Base-by-base conservation (phyloP, 2,113 vertebrate genomes). In the Melanostigma gelatinosum region DNA sequence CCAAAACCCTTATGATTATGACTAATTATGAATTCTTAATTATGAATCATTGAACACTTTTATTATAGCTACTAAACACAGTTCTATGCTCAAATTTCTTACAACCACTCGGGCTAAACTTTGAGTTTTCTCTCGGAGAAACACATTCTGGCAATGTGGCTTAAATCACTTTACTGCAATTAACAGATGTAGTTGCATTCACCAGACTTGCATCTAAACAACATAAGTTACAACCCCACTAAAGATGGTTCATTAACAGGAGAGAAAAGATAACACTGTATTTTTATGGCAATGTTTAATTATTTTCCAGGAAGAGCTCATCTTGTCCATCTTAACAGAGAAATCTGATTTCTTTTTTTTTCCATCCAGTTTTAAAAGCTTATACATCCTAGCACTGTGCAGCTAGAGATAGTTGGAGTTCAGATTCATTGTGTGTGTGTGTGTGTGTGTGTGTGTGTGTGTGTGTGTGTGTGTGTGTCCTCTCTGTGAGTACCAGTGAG, bases 111-210 rank as follows among this genome's bases (percentile, higher is more conserved):
- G 27, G 54, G 69, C 24, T 42, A 52, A 84, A 67, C 71, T 38
- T 69, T 69, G 29, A 40, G 9, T 80, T 82, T 70, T 50, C 58
- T 75, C 38, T 50, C 58, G 60, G 24, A 75, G 46, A 72, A 64
- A 77, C 48, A 72, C 50, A 57, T 48, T 77, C 27, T 62, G 38
- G 12, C 44, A 18, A 48, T 18, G 62, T 20, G 54, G 40, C 13
- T 67, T 40, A 57, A 73, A 72, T 60, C 0, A 22, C 38, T 50
- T 81, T 8, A 58, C 36, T 73, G 32, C 36, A 16, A 6, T 71
- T 16, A 32, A 63, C 5, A 64, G 27, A 73, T 44, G n/a, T n/a
- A 20, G 61, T n/a, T 72, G 72, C 40, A 27, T 34, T 76, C 27
- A 62, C 2, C 11, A n/a, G 34, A 9, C n/a, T 20, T 63, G 22